Evolutionary conservation across 2,888 invertebrate species (phyloP), one percentile per base, ranked within the genome.

Genomic region (Plagodis pulveraria): DNA sequence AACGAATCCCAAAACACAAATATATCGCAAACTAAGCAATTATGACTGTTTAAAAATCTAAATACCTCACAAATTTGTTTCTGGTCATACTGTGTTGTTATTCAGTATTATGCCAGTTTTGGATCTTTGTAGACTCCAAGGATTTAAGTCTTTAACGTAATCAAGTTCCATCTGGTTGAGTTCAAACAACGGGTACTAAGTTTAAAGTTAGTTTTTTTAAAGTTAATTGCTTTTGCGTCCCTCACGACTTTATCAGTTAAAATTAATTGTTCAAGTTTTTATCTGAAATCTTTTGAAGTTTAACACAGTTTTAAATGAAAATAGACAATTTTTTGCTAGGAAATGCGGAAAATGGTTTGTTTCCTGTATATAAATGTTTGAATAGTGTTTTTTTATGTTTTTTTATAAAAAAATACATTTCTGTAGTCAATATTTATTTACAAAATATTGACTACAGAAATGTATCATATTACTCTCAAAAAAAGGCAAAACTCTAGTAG

Each of bases 251-350:
- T 63, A 69, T 65, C 62, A 60, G 54, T 56, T 65, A 43, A 58
- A 64, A 63, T 65, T 65, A 69, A 69, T 69, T 63, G 58, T 52
- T 34, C 38, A 61, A 68, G 61, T 63, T 68, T 57, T 47, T 41
- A 45, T 46, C 41, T 52, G 11, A 52, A 65, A 65, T 62, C 60
- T 62, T 55, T 55, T 12, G 9, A 54, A 56, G 57, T 44, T 52
- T 51, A 50, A 40, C n/a, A 11, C 38, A 58, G 48, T 47, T 47
- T 34, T 43, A 40, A 34, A 44, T 42, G 51, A 40, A 45, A 11
- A n/a, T 5, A 46, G 34, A 47, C 51, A 22, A 22, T 36, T 48
- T 46, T 49, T 34, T 50, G 12, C 34, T 41, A 5, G 38, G 5
- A 48, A 35, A 32, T 43, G 34, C 22, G 36, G 40, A 11, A 49